These are phyloP conservation scores for Archivesica marissinica DNA, from an alignment of 1,140 invertebrate species.

Conservation along the genomic window DNA sequence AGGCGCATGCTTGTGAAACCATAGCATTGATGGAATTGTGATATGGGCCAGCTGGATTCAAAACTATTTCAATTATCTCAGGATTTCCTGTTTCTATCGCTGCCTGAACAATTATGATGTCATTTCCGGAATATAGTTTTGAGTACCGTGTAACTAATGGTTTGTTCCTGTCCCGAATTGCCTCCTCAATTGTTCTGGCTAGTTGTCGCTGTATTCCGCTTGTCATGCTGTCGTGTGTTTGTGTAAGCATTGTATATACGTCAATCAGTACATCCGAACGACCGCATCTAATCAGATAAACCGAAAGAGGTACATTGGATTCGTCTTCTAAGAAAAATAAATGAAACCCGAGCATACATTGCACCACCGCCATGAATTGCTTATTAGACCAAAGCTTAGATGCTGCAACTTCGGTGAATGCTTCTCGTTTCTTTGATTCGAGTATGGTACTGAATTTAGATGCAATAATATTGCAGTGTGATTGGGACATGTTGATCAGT, in stretches of 20 bases:
- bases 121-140: constrained; percentile 14
- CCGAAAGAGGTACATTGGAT: neutral
- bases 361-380: neutral
- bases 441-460: neutral
- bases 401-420: neutral
- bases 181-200: neutral
- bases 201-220: neutral
- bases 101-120: neutral
- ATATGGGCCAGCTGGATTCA: constrained; percentile 3
- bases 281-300: constrained; percentile 1
- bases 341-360: neutral
- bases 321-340: constrained; percentile 31
- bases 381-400: neutral
- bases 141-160: neutral
- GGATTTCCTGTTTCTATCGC: neutral
- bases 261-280: neutral
- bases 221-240: neutral
- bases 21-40: neutral
- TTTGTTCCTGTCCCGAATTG: constrained; percentile 4
- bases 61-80: constrained; percentile 10
- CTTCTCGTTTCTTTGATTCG: neutral
- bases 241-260: neutral
- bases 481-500: neutral
- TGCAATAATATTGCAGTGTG: neutral
- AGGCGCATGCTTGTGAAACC: constrained; percentile 6